Percentiles rank a stretch among this genome's conserved stretches.
phyloP scores from a whole-genome alignment of 2,888 invertebrate species.

The Iselma pallidipennis region DNA sequence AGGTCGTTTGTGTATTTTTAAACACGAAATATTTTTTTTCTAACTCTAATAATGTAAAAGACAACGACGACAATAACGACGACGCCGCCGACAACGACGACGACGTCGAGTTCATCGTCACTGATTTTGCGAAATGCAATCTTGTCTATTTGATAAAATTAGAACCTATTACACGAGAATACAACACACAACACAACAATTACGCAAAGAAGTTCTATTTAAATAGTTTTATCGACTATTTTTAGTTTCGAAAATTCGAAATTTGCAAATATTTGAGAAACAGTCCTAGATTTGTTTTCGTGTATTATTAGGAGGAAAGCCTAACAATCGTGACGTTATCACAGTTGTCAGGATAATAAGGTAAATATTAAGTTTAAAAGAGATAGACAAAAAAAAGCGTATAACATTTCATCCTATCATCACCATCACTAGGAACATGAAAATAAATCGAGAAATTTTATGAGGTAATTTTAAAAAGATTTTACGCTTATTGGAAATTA shows the following conservation, averaged over 20 bases:
- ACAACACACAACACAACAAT: neutral
- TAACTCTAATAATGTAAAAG: too few relatives aligned
- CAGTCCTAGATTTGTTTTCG: neutral
- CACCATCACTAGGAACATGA: too few relatives aligned
- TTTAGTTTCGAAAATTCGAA: neutral
- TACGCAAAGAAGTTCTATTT: neutral
- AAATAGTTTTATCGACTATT: neutral
- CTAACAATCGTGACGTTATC: neutral
- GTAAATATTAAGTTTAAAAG: too few relatives aligned
- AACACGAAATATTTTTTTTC: too few relatives aligned
- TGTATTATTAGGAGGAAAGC: neutral
- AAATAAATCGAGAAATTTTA: neutral
- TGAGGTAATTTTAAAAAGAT: neutral
- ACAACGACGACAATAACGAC: neutral
- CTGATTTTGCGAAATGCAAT: neutral
- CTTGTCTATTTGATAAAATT: neutral
- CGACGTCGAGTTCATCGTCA: neutral
- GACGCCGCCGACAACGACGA: neutral
- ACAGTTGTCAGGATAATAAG: neutral
- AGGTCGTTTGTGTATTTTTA: too few relatives aligned
- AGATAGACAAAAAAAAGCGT: too few relatives aligned
- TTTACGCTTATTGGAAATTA: slow-evolving; percentile 11
- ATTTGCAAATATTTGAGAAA: neutral
- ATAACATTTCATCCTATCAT: too few relatives aligned
- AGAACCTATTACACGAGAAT: neutral